Conservation (phyloP, 2,888 invertebrate species). For the Tachina lurida region DNA sequence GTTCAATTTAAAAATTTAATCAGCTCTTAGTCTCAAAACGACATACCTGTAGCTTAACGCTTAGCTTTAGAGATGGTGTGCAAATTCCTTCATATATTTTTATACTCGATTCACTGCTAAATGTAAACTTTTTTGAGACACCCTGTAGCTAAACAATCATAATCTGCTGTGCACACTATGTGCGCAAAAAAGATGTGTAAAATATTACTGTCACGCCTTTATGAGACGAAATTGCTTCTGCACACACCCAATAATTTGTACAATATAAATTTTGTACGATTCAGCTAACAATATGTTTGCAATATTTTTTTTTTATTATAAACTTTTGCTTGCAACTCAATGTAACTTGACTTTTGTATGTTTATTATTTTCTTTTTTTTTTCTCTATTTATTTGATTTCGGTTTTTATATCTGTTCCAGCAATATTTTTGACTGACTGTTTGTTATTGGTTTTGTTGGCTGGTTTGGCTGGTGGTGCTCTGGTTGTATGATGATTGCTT, state of each 20-base stretch:
- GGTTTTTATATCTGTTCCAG: constrained; percentile 12
- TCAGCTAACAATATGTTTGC: background rate
- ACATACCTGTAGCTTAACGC: too few species aligned
- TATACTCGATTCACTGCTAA: too few species aligned
- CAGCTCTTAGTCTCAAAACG: too few species aligned
- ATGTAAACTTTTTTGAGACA: too few species aligned
- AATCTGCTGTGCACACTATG: too few species aligned
- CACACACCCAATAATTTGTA: constrained; percentile 4
- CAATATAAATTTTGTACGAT: background rate
- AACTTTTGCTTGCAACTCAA: constrained; percentile 40
- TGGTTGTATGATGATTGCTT: constrained; percentile 10
- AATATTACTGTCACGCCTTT: background rate
- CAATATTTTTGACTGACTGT: constrained; percentile 29
- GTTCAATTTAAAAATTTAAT: too few species aligned
- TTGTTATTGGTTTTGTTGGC: constrained; percentile 36
- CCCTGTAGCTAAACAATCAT: too few species aligned
- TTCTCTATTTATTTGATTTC: background rate
- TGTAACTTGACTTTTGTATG: constrained; percentile 34
- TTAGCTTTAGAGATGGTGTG: too few species aligned
- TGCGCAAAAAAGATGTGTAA: too few species aligned
- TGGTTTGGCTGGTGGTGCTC: constrained; percentile 5
- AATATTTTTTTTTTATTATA: background rate
- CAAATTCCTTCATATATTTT: too few species aligned
- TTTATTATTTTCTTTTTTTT: background rate
- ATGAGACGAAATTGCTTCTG: background rate